phyloP scores from a whole-genome alignment of 1,140 invertebrate species.

The Sarcophaga peregrina region DNA sequence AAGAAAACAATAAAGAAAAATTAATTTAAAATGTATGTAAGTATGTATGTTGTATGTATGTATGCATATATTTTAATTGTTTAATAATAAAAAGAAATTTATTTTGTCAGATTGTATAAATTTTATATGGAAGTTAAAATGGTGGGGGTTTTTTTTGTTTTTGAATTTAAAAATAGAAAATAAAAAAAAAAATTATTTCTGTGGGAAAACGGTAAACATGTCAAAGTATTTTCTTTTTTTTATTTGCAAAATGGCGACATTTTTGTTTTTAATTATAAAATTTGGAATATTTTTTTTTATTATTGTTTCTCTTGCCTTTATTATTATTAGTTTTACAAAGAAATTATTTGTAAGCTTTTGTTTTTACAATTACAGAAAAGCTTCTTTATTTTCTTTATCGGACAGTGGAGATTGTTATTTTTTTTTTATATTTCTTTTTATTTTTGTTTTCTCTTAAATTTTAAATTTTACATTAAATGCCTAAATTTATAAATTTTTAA shows the following conservation, averaged over 20 bases:
- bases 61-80: background rate
- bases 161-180: background rate
- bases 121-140: background rate
- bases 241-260: constrained; percentile 42
- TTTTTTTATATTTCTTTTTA: background rate
- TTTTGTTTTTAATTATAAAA: constrained; percentile 29
- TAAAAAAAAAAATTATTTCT: background rate
- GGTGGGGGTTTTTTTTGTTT: constrained; percentile 15
- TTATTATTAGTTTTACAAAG: constrained; percentile 41
- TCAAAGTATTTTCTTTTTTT: background rate
- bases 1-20: too few relatives aligned
- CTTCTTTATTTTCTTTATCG: background rate
- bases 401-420: background rate
- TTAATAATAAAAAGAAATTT: constrained; percentile 14
- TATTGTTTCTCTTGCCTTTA: constrained; percentile 16
- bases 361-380: background rate
- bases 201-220: background rate
- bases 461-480: constrained; percentile 39
- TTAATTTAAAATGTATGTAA: too few relatives aligned
- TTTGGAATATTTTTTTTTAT: constrained; percentile 4
- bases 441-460: constrained; percentile 10
- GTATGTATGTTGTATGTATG: background rate
- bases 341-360: constrained; percentile 40
- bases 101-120: background rate
- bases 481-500: constrained; percentile 37